A percentile compares a stretch with the other conserved stretches of the same genome.
Evolutionary conservation across 2,888 invertebrate genomes (phyloP).

Genomic region (Sialis fuliginosa): DNA sequence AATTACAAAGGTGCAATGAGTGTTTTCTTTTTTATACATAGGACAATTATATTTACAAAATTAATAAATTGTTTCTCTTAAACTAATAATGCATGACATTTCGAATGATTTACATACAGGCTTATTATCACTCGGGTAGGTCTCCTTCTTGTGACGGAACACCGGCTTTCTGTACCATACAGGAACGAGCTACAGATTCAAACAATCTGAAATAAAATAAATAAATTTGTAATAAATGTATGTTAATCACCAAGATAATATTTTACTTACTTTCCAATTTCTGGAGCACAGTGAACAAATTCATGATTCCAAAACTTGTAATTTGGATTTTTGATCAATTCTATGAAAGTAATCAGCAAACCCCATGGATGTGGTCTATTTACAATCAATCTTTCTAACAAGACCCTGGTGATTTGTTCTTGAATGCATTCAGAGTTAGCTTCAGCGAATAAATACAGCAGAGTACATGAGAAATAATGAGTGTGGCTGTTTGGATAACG

Average conservation of each 20-base stretch:
- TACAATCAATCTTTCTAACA: constrained; percentile 91
- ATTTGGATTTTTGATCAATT: constrained; percentile 93
- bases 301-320: constrained; percentile 99
- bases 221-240: not conserved
- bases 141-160: constrained; percentile 44
- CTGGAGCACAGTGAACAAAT: constrained; percentile 98
- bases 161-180: constrained; percentile 72
- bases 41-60: too few species aligned
- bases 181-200: constrained; percentile 91
- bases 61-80: too few species aligned
- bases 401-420: constrained; percentile 92
- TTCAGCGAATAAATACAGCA: constrained; percentile 92
- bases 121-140: constrained; percentile 43
- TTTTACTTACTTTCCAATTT: constrained; percentile 86
- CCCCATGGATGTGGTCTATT: constrained; percentile 99
- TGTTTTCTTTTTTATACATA: too few species aligned
- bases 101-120: not conserved
- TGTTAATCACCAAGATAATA: not conserved
- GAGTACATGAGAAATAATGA: constrained; percentile 96
- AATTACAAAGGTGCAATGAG: too few species aligned
- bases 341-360: constrained; percentile 93
- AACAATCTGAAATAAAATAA: constrained; percentile 50
- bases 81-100: too few species aligned
- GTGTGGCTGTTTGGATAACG: constrained; percentile 99
- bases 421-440: constrained; percentile 95